Evolutionary conservation across 53 echinoderm and acorn worm species (phyloP), one percentile per base, ranked within the genome.

Genomic region (Apostichopus leukothele): DNA sequence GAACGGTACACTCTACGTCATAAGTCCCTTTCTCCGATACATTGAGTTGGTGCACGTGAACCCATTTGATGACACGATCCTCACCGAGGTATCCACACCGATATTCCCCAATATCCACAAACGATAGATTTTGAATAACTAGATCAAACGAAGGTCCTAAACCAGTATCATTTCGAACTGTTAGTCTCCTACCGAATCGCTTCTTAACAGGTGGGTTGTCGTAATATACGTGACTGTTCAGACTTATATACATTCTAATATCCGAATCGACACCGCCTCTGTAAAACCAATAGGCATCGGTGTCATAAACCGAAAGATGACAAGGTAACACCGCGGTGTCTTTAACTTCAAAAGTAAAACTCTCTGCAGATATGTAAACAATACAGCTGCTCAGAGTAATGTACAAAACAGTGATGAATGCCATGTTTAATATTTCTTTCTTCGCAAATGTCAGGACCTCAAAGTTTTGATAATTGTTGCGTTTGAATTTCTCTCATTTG

Each of bases 261-360:
- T 85, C 16, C 23, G 11, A 39, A 27, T 27, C 52, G 9, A 16
- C 77, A 10, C 61, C 68, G 8, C 85, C 85, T 14, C 66, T 85
- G 67, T 66, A 85, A 85, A 67, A 85, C 85, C 85, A 85, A 50
- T 85, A 85, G 18, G 27, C 68, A 67, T 85, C 67, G 26, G 61
- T 66, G 5, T 85, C 50, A 26, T 63, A 67, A 3, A 68, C 85
- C 18, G 85, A 60, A 8, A 85, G 27, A 51, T 39, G 5, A 85
- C 85, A 85, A 13, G 85, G 85, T 85, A 85, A 85, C 10, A 85
- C 21, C 60, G 84, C 84, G 84, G 63, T 84, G 63, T 84, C 84
- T 20, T 84, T 27, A 6, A 84, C 84, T 84, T 84, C 84, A 27
- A 21, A 84, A 3, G 63, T 84, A 19, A 60, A 84, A 12, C 57